Base-by-base conservation (phyloP, 2,888 invertebrate genomes). In the Phasia obesa region DNA sequence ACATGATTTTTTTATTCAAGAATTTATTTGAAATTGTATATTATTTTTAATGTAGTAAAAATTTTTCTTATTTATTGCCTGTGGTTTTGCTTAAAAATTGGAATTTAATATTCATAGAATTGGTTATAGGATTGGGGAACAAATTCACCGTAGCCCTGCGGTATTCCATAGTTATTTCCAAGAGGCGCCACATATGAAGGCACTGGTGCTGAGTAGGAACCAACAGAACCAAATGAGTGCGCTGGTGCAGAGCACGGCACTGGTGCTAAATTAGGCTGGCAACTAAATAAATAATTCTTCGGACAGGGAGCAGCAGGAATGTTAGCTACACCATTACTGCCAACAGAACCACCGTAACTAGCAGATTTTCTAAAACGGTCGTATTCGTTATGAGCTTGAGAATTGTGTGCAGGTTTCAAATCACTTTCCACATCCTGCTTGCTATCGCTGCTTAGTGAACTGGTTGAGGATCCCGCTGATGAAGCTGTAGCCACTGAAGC, bases 211-310 rank as follows among this genome's bases (percentile, higher is more conserved):
- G 84, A 78, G 70, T 81, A 84, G 15, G 79, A 75, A 60, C 75
- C 81, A 25, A 65, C 35, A 49, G 75, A 62, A 15, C 78, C 84
- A 27, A 65, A 60, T 4, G 35, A 35, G 35, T 35, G 35, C 0
- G 73, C 25, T 19, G 75, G 51, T 0, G 62, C 65, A 11, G 81
- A 31, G 53, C 80, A 80, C 21, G 80, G 80, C 27, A 62, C 80
- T 5, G 80, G 74, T 35, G 55, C 47, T 25, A 75, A 55, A 59
- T 64, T 80, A 11, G 74, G 69, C 49, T 80, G 86, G 85, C 90
- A 90, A 77, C 90, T 89, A 81, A 90, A 87, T 71, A 90, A 78
- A 64, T 89, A 89, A 81, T 88, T 89, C 70, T 86, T 89, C 35
- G 90, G 87, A 80, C 90, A 90, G 17, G 88, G 88, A 49, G 88